phyloP scores from a whole-genome alignment of 2,888 invertebrate genomes.

The Lepas anatifera region DNA sequence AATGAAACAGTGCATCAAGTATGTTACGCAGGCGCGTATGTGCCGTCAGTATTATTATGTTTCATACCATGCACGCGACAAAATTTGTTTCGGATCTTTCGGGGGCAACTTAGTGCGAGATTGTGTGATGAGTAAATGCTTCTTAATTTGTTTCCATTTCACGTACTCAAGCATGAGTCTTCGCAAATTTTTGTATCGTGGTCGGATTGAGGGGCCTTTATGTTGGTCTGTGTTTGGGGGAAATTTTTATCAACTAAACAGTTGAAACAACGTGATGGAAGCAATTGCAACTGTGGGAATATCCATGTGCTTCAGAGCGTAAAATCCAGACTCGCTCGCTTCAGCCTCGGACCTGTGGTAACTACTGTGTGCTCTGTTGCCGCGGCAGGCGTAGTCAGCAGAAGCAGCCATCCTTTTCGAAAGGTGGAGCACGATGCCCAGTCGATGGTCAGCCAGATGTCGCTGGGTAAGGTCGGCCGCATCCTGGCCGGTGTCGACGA shows the following conservation, averaged over 20 bases:
- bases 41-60: no score
- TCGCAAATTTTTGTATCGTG: no score
- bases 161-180: no score
- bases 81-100: no score
- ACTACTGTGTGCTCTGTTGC: background rate
- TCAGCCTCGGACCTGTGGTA: background rate
- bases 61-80: no score
- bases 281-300: no score
- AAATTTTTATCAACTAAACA: background rate
- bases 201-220: background rate
- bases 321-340: background rate
- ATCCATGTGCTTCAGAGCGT: background rate
- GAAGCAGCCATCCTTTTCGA: constrained; percentile 36
- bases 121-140: no score
- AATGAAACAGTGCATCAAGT: no score
- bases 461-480: constrained; percentile 67
- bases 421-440: constrained; percentile 78
- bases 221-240: background rate
- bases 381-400: background rate
- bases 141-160: no score
- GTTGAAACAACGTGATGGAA: no score
- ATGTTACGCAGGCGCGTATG: no score
- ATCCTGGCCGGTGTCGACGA: constrained; percentile 45
- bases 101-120: no score
- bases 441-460: constrained; percentile 78